A percentile compares a stretch with the other conserved stretches of the same genome.
These are phyloP conservation scores for Squalus acanthias DNA, from an alignment of 2,797 vertebrate genomes.

Conservation along the genomic window DNA sequence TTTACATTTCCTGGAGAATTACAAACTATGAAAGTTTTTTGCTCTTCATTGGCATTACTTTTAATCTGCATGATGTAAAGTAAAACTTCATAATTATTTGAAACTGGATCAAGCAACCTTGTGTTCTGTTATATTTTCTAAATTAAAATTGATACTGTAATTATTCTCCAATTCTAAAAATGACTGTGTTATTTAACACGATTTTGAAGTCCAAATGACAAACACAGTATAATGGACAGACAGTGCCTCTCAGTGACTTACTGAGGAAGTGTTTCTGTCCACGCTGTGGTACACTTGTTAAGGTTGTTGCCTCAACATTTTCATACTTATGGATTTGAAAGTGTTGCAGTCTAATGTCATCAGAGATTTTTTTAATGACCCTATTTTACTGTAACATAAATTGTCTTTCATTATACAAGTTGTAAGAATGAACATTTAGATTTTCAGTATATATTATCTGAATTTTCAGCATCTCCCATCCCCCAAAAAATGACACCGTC, in stretches of 20 bases:
- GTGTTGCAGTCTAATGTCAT: background rate
- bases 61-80: background rate
- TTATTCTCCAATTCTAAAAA: background rate
- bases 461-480: background rate
- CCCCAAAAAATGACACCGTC: background rate
- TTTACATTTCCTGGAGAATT: background rate
- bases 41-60: background rate
- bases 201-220: background rate
- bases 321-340: background rate
- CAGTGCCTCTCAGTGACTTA: conserved; percentile 9
- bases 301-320: background rate
- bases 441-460: background rate
- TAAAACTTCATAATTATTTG: background rate
- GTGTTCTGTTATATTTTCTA: background rate
- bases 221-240: background rate
- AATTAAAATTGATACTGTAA: background rate
- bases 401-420: background rate
- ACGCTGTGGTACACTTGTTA: background rate
- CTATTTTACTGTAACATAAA: background rate
- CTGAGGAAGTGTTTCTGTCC: background rate
- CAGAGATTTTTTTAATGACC: background rate
- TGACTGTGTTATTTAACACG: background rate
- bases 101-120: background rate
- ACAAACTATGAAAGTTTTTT: background rate
- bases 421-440: background rate